These are phyloP conservation scores for Rhabdophis nuchalis DNA, from an alignment of 2,797 vertebrate genomes.

Conservation along the genomic window DNA sequence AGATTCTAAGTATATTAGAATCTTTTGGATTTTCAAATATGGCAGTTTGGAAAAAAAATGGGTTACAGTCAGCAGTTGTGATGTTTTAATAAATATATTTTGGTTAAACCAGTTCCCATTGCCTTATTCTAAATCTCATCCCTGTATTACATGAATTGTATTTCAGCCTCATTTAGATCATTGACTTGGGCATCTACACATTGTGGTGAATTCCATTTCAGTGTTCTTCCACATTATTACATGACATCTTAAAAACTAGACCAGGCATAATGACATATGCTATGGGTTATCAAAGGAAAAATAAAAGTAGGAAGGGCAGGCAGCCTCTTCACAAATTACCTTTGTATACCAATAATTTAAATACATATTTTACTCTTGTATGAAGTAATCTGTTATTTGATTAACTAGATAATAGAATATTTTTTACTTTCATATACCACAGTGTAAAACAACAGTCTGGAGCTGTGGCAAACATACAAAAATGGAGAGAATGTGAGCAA, in stretches of 20 bases:
- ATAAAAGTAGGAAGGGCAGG: conserved; percentile 12
- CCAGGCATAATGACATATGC: not conserved
- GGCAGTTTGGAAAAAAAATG: not conserved
- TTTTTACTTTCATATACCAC: not conserved
- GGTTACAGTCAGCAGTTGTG: conserved; percentile 25
- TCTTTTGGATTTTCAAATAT: not conserved
- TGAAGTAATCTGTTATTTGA: not conserved
- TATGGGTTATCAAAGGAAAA: not conserved
- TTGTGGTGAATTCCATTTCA: not conserved
- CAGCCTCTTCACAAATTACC: not conserved
- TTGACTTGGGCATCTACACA: not conserved
- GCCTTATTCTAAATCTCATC: not conserved
- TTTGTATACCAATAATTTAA: not conserved
- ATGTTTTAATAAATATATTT: conserved; percentile 2
- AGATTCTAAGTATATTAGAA: conserved; percentile 2
- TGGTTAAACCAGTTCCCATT: not conserved
- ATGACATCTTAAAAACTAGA: not conserved
- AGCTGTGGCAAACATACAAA: not conserved
- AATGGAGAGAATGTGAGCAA: not conserved
- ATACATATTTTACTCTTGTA: not conserved
- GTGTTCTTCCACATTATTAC: not conserved
- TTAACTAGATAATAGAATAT: not conserved
- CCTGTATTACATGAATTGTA: not conserved
- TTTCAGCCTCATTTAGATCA: not conserved
- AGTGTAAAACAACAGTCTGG: not conserved